Base-by-base conservation (phyloP, 2,113 vertebrate species). In the Actenoides hombroni region DNA sequence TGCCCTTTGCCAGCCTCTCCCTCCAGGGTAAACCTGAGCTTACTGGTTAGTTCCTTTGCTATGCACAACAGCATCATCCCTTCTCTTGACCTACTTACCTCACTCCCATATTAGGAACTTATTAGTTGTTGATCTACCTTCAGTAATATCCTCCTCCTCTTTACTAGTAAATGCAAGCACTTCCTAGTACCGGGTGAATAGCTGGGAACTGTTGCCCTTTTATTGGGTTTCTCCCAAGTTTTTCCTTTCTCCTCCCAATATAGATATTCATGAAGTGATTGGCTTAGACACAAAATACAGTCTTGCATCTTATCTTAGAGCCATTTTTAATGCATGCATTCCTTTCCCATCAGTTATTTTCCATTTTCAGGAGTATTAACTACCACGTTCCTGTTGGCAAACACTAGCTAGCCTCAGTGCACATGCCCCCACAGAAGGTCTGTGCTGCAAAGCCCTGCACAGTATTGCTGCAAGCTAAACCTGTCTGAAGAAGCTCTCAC, bases 321-420 rank as follows among this genome's bases (percentile, higher is more conserved):
- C n/a, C 37, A 29, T 23, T 84, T 64, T 51, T 46, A 79, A 75
- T 31, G 29, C 9, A 33, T 24, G 80, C 54, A 8, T 63, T 79
- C 35, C 37, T 33, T 67, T n/a, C 19, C 11, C 23, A 33, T 6
- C 26, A 20, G 46, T 54, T 54, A 61, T 61, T 23, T 19, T 81
- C 48, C 23, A 20, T 39, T 10, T 29, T 63, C 54, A 64, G 33
- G 46, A 84, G 40, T 25, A 57, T 16, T 24, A 61, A 14, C 40
- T 31, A 21, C 7, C 3, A 8, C 0, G 2, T 6, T 61, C 28
- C 26, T 16, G 14, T n/a, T 33, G 39, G 46, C 40, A 67, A 61
- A 37, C 14, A 5, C 6, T 16, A 4, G 2, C 6, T 16, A 4
- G 2, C 39, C 25, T 13, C 16, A 8, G 23, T 1, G 21, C 15